Base-by-base conservation (phyloP, 2,797 vertebrate genomes). In the Coccyzus lansbergi region DNA sequence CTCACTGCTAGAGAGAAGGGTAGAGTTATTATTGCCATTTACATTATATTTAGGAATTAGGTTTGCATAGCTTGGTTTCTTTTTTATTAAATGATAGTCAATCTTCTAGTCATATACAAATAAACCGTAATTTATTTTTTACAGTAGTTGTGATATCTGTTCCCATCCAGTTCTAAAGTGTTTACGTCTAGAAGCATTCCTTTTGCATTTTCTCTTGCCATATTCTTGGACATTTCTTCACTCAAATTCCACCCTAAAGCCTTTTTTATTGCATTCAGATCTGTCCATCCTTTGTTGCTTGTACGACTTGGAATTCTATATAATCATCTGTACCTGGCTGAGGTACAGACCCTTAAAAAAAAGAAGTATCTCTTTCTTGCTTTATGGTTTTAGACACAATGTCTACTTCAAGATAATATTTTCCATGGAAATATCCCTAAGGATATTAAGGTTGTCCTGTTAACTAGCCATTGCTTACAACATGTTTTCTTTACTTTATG, bases 11-110 rank as follows among this genome's bases (percentile, higher is more conserved):
- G 56, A 75, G 64, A 90, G 31, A 60, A 77, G 12, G 20, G 16
- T 42, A 71, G 48, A 64, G 29, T 55, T 85, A 77, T 11, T 80
- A 51, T 38, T 92, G 58, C 12, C 28, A 63, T 33, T 16, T 33
- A 48, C 74, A 74, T 15, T 48, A 29, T 69, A 56, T 75, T 87
- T 88, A 90, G 93, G 60, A 91, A 63, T 89, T 87, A 88, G 70
- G n/a, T 12, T 86, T 58, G 20, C n/a, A 63, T 12, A 82, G 34
- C 24, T 88, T 86, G 2, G 24, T 80, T 77, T 71, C 6, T 69
- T 63, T 76, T 78, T 76, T n/a, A 62, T 62, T 7, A 16, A 38
- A 80, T n/a, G 9, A 31, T 51, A 60, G 83, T 94, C 91, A 74
- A 21, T 72, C 22, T 91, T 86, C 34, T 33, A 81, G 25, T 42